Percentiles rank a stretch among this genome's conserved stretches.
Evolutionary conservation across 2,113 vertebrate genomes (phyloP).

Genomic region (Grallaria varia): DNA sequence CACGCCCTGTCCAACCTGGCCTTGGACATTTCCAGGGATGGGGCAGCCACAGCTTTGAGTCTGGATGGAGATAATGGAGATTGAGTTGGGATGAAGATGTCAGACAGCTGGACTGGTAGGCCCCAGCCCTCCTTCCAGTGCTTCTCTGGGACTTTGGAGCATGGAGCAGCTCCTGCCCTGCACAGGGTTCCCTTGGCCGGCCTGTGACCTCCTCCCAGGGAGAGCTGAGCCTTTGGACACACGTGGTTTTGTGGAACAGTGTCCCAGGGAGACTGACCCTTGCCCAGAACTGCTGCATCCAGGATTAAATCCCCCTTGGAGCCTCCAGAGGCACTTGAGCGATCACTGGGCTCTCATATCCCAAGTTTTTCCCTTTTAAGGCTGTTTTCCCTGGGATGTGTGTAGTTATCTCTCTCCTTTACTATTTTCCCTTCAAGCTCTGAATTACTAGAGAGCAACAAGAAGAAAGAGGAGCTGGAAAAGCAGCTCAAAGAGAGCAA

Average conservation of each 20-base stretch:
- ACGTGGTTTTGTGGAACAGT: neutral
- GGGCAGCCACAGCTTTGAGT: neutral
- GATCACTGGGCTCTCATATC: neutral
- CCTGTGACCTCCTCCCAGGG: fast-evolving
- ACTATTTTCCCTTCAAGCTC: constrained; percentile 58
- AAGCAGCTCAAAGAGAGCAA: constrained; percentile 69
- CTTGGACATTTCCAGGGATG: neutral
- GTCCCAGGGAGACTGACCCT: neutral
- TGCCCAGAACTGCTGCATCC: neutral
- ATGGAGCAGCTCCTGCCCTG: neutral
- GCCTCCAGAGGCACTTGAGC: fast-evolving
- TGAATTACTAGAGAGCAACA: constrained; percentile 58
- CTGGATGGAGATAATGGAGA: neutral
- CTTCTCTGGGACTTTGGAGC: neutral
- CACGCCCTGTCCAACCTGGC: neutral
- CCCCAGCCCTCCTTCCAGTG: neutral
- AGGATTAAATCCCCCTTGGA: neutral
- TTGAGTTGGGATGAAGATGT: neutral
- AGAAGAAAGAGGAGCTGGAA: constrained; percentile 78
- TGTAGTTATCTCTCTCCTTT: neutral
- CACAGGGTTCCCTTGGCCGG: neutral
- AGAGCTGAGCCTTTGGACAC: neutral
- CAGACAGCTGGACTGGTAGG: neutral
- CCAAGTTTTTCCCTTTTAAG: neutral
- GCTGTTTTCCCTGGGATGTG: neutral